These are phyloP conservation scores for Drosophila quadrilineata DNA, from an alignment of 1,140 invertebrate species.

Conservation along the genomic window DNA sequence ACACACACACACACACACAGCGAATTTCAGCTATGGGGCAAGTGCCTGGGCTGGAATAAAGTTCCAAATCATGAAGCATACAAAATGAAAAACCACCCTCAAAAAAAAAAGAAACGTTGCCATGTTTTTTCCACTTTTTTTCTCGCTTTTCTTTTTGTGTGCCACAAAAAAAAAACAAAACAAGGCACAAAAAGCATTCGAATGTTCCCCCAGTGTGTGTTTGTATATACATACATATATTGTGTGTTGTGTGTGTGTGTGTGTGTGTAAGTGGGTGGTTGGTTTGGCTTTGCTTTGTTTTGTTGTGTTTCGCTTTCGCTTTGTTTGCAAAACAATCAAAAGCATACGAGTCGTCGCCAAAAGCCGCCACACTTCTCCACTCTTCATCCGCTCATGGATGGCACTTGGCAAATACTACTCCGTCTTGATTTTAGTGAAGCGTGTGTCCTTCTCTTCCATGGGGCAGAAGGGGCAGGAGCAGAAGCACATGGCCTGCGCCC, in stretches of 20 bases:
- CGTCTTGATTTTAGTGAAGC: conserved; percentile 17
- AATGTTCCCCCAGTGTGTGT: conserved; percentile 11
- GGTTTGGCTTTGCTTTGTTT: too few species aligned
- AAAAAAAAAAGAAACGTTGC: conserved; percentile 73
- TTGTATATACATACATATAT: too few species aligned
- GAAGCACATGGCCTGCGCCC: conserved; percentile 35
- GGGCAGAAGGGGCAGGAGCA: too few species aligned
- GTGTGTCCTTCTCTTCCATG: too few species aligned
- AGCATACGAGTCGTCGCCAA: conserved; percentile 42
- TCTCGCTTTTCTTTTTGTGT: conserved; percentile 49
- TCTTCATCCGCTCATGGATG: background rate
- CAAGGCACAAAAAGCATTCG: conserved; percentile 51
- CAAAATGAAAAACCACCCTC: conserved; percentile 78
- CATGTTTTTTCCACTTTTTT: conserved; percentile 55
- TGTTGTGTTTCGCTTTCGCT: conserved; percentile 62
- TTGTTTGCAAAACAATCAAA: conserved; percentile 79
- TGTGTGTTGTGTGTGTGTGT: conserved; percentile 17
- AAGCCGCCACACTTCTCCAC: conserved; percentile 7
- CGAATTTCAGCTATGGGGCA: conserved; percentile 11
- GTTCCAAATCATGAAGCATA: conserved; percentile 77
- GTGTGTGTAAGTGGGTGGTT: conserved; percentile 28
- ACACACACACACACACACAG: background rate
- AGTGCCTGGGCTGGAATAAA: conserved; percentile 65
- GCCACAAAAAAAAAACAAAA: conserved; percentile 63
- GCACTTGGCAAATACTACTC: background rate